These are phyloP conservation scores for Amblyornis subalaris DNA, from an alignment of 2,113 vertebrate genomes.

Conservation along the genomic window DNA sequence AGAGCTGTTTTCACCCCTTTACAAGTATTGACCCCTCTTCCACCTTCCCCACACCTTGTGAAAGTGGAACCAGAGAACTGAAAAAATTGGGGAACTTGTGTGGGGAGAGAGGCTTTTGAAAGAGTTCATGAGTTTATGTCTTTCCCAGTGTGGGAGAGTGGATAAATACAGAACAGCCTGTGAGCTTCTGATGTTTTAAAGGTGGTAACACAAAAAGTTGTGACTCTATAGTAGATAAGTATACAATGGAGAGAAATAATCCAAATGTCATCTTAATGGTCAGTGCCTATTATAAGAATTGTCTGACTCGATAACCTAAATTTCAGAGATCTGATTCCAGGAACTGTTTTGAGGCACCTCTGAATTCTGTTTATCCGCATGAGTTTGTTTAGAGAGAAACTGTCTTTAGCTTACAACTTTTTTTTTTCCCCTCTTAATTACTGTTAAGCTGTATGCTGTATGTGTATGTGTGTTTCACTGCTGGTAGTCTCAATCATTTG, in stretches of 20 bases:
- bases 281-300: neutral
- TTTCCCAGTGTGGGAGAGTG: neutral
- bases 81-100: neutral
- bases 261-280: neutral
- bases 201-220: neutral
- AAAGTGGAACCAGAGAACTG: neutral
- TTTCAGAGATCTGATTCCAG: neutral
- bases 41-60: fast-evolving
- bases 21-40: neutral
- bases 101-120: neutral
- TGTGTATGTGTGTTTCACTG: neutral
- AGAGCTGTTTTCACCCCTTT: neutral
- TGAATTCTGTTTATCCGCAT: neutral
- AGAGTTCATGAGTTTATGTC: neutral
- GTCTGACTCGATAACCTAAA: neutral
- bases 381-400: neutral
- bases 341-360: neutral
- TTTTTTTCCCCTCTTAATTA: neutral
- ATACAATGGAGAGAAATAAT: neutral
- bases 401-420: neutral
- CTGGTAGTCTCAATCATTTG: neutral
- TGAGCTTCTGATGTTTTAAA: neutral
- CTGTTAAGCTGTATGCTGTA: neutral
- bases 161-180: neutral
- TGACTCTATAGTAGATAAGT: neutral